Base-by-base conservation (phyloP, 2,113 vertebrate species). In the Balaeniceps rex region DNA sequence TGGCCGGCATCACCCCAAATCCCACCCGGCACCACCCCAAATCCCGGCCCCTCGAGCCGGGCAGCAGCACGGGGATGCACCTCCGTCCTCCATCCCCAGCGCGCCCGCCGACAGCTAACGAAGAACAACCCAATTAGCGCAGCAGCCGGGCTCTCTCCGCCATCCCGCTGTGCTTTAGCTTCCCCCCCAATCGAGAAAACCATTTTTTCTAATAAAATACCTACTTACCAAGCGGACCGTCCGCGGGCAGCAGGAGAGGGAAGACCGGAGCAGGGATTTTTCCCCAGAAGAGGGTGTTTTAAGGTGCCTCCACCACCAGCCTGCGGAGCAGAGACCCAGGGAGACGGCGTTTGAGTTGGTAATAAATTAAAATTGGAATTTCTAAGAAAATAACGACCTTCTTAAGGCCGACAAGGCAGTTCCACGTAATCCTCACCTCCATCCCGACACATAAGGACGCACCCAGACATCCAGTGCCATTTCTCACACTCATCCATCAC, bases 391-490 rank as follows among this genome's bases (percentile, higher is more conserved):
- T 9, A 38, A 38, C 0, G 0, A 42, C 23, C n/a, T 61, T 51
- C 49, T 55, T 21, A 22, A 82, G 28, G 17, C 14, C 5, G 4
- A n/a, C 42, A 34, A 80, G 29, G 44, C 85, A 94, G 49, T 79
- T 87, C 38, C 72, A 69, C 3, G 0, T 14, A 74, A 84, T 4
- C 72, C 81, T 46, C 94, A 72, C 7, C 47, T 75, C 55, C 69
- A 68, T 33, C 81, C 26, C 28, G 3, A 47, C 18, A 29, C n/a
- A 5, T 1, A 42, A 12, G n/a, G 68, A 80, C 26, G 52, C 25
- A 42, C 33, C 12, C 54, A 72, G 64, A 15, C 51, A 69, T 0
- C 0, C 0, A 52, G 55, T 28, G 22, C 9, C 2, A 2, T 46
- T 69, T 54, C 68, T 89, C 40, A 61, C 47, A 23, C 17, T 46